Evolutionary conservation across 2,797 vertebrate genomes (phyloP).

Genomic region (Gymnoscopelus microlampas): DNA sequence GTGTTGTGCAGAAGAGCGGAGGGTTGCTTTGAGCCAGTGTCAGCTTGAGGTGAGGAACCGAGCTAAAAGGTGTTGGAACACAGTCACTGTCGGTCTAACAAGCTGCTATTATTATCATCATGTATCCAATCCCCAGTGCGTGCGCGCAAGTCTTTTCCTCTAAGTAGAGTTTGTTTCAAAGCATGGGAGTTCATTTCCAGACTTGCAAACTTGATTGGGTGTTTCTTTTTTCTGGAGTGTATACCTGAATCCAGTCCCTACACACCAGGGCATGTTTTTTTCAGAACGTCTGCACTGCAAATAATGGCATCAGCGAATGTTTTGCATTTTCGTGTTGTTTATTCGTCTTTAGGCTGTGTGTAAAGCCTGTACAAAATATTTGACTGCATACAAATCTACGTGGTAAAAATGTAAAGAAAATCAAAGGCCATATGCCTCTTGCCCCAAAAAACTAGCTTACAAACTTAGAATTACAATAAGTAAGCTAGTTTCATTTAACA

Average conservation of each 20-base stretch:
- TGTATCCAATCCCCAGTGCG: background rate
- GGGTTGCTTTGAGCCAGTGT: slow-evolving; percentile 13
- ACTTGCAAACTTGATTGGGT: background rate
- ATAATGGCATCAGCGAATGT: too few relatives aligned
- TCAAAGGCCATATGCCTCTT: background rate
- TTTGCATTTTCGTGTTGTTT: too few relatives aligned
- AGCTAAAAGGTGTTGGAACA: background rate
- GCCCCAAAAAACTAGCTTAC: too few relatives aligned
- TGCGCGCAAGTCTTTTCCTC: background rate
- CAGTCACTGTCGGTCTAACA: background rate
- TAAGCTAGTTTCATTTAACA: too few relatives aligned
- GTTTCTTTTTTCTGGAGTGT: background rate
- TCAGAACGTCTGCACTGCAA: background rate
- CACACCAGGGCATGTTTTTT: background rate
- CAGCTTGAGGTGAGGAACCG: slow-evolving; percentile 5
- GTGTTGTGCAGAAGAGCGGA: background rate
- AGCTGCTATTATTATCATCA: background rate
- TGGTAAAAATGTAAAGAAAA: background rate
- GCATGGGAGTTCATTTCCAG: background rate
- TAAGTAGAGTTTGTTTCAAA: background rate
- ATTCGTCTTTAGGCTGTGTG: too few relatives aligned
- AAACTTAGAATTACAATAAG: too few relatives aligned
- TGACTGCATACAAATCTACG: background rate
- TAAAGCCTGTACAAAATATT: background rate
- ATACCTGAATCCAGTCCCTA: background rate